Percentiles rank a stretch among this genome's conserved stretches.
phyloP scores from a whole-genome alignment of 1,140 invertebrate genomes.

The Drosophila mojavensis region DNA sequence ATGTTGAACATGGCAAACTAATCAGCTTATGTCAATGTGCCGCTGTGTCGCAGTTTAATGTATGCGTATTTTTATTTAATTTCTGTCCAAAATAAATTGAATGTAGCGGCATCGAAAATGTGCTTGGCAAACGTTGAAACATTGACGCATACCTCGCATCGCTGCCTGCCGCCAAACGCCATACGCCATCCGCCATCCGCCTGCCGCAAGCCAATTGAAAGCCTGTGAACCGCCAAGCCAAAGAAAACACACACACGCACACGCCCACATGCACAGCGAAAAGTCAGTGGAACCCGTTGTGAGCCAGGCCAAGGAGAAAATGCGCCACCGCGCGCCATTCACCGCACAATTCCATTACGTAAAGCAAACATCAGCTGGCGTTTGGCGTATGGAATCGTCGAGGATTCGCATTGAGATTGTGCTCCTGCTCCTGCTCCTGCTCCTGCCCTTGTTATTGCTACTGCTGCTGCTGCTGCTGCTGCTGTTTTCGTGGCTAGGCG shows the following conservation, averaged over 20 bases:
- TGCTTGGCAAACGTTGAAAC: conserved; percentile 59
- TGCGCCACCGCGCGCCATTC: conserved; percentile 64
- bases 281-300: conserved; percentile 51
- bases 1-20: conserved; percentile 36
- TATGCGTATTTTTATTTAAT: conserved; percentile 78
- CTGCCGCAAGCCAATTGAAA: conserved; percentile 59
- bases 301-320: conserved; percentile 52
- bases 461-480: conserved; percentile 1
- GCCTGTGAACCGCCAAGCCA: conserved; percentile 41
- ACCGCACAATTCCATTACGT: conserved; percentile 81
- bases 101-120: conserved; percentile 46
- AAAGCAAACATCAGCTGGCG: conserved; percentile 79
- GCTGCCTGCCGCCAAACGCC: background rate
- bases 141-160: conserved; percentile 25
- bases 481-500: background rate
- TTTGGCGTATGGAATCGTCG: conserved; percentile 58
- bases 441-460: background rate
- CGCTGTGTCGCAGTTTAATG: conserved; percentile 41
- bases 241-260: conserved; percentile 39
- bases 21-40: conserved; percentile 57
- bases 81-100: conserved; percentile 73
- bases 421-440: conserved; percentile 9
- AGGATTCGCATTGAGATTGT: conserved; percentile 65
- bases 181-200: background rate
- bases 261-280: conserved; percentile 6